A percentile compares a stretch with the other conserved stretches of the same genome.
Evolutionary conservation across 92 coral and sea anemone genomes (phyloP).

Genomic region (Hydrozoanthus gracilis): DNA sequence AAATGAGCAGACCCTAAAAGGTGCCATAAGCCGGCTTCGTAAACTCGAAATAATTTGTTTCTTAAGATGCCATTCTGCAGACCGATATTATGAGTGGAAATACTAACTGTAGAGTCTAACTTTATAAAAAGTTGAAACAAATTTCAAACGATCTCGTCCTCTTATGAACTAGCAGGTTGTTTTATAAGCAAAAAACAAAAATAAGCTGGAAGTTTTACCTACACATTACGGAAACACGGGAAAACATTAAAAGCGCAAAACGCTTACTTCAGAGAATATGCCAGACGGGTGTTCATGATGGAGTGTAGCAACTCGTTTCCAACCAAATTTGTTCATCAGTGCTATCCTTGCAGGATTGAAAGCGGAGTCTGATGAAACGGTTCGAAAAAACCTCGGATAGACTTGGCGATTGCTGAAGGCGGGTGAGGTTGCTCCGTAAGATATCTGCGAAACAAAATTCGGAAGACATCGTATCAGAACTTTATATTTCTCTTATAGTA

Average conservation of each 20-base stretch:
- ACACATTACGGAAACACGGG: background rate
- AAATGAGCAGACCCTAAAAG: too few relatives aligned
- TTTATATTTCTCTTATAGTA: too few relatives aligned
- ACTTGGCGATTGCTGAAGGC: conserved; percentile 58
- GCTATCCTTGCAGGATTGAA: conserved; percentile 78
- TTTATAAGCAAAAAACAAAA: too few relatives aligned
- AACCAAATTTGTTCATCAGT: conserved; percentile 58
- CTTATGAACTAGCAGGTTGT: too few relatives aligned
- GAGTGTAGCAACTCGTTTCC: conserved; percentile 77
- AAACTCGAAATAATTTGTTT: too few relatives aligned
- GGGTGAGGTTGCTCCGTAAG: conserved; percentile 76
- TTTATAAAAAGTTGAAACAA: too few relatives aligned
- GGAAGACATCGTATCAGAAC: background rate
- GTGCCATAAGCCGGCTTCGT: too few relatives aligned
- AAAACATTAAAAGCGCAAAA: background rate
- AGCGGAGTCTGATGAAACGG: conserved; percentile 75
- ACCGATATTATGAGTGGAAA: too few relatives aligned
- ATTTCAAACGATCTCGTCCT: too few relatives aligned
- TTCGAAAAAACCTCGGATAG: conserved; percentile 75
- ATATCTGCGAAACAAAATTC: conserved; percentile 51
- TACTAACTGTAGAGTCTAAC: too few relatives aligned
- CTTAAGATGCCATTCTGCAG: too few relatives aligned
- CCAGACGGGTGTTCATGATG: conserved; percentile 80
- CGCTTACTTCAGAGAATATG: conserved; percentile 71
- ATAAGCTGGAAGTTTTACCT: background rate